These are phyloP conservation scores for Ispidina lecontei DNA, from an alignment of 2,797 vertebrate genomes.

Conservation along the genomic window DNA sequence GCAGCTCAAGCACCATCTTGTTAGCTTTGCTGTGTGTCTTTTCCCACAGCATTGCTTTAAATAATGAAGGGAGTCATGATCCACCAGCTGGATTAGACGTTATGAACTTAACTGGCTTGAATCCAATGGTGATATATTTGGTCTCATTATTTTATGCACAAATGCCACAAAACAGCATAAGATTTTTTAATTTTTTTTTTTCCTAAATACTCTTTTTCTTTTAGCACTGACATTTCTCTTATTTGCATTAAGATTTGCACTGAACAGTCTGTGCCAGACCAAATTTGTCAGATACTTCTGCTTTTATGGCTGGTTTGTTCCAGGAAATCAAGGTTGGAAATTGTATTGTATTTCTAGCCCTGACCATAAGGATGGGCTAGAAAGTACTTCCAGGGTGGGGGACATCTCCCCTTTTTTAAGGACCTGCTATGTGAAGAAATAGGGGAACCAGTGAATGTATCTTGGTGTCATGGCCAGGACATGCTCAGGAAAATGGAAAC, in stretches of 20 bases:
- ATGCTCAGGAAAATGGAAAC: not conserved
- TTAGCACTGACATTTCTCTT: conserved; percentile 66
- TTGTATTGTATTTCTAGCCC: not conserved
- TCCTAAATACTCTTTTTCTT: conserved; percentile 63
- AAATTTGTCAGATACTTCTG: conserved; percentile 53
- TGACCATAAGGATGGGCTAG: not conserved
- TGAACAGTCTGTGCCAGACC: conserved; percentile 60
- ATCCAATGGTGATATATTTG: conserved; percentile 69
- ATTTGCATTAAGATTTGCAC: conserved; percentile 68
- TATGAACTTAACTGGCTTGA: conserved; percentile 65
- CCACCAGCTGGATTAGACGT: conserved; percentile 67
- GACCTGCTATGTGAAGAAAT: not conserved
- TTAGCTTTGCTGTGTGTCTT: conserved; percentile 65
- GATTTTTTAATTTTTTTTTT: not conserved
- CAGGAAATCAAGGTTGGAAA: not conserved
- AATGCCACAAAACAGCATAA: conserved; percentile 66
- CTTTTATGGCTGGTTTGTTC: conserved; percentile 6
- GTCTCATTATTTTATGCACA: conserved; percentile 72
- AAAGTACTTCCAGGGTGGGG: fast-evolving
- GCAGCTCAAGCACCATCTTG: conserved; percentile 69
- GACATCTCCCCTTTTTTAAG: not conserved
- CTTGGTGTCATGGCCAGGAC: not conserved
- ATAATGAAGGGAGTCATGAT: conserved; percentile 70
- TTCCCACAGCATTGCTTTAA: conserved; percentile 72
- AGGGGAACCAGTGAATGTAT: not conserved